These are phyloP conservation scores for Aquatica leii DNA, from an alignment of 2,888 invertebrate species.

Conservation along the genomic window DNA sequence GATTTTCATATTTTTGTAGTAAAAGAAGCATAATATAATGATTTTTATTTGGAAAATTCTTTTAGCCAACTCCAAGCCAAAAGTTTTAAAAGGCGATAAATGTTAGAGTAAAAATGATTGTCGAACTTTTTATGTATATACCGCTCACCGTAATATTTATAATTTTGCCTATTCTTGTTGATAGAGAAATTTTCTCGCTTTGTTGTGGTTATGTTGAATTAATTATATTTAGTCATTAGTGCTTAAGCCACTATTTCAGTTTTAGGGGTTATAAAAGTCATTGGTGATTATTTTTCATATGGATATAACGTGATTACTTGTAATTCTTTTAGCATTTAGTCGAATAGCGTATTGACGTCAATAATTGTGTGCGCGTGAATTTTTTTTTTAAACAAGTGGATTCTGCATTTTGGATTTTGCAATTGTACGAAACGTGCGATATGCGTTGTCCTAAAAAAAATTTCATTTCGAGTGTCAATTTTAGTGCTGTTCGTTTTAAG, in stretches of 20 bases:
- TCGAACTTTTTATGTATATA: conserved; percentile 20
- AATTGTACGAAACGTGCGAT: conserved; percentile 14
- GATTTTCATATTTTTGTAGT: conserved; percentile 54
- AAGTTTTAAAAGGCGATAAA: too few relatives aligned
- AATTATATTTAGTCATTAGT: conserved; percentile 21
- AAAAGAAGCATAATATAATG: conserved; percentile 24
- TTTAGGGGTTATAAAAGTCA: conserved; percentile 18
- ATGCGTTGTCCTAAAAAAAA: conserved; percentile 19
- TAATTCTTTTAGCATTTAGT: conserved; percentile 23
- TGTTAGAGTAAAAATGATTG: not conserved
- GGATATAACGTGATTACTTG: conserved; percentile 1
- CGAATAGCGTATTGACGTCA: conserved; percentile 11
- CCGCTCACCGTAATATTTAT: conserved; percentile 12
- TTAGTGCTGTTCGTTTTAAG: conserved; percentile 8
- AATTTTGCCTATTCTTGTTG: conserved; percentile 12
- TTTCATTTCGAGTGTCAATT: too few relatives aligned
- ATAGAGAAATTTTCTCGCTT: conserved; percentile 18
- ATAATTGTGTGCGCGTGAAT: conserved; percentile 8
- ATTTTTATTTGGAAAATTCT: too few relatives aligned
- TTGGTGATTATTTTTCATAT: conserved; percentile 15
- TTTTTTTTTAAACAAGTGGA: conserved; percentile 12
- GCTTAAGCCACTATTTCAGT: conserved; percentile 11
- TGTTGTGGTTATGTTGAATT: conserved; percentile 17
- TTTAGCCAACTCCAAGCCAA: too few relatives aligned
- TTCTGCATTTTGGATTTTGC: conserved; percentile 24